Base-by-base conservation (phyloP, 2,797 vertebrate genomes). In the Coranthus polyacanthus region DNA sequence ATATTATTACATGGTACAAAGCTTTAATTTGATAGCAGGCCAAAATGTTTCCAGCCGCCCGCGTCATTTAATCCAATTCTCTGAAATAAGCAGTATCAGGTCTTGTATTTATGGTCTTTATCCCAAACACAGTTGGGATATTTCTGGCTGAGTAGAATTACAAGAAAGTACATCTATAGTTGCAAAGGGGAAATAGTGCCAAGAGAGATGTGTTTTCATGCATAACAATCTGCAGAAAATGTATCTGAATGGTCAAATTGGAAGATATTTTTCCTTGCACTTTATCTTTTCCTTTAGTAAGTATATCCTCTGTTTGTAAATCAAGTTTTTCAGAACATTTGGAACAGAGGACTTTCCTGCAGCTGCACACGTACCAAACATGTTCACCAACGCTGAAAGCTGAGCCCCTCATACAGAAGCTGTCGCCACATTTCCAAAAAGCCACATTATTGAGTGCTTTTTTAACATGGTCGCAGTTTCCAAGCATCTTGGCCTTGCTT, bases 391-490 rank as follows among this genome's bases (percentile, higher is more conserved):
- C 16, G 46, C 77, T 88, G 89, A 90, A 92, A 92, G 70, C 63
- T 18, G 85, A 92, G 74, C 84, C 57, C 60, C 79, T 82, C 56
- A 12, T 86, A 88, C 90, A 83, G 86, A 81, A 92, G 88, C 92
- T 92, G 89, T 90, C 87, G 83, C 90, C 90, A 92, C 89, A 87
- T 90, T 83, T 88, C 78, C 78, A 85, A 88, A 92, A 91, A 89
- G 79, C 81, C 85, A 86, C 89, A 84, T 93, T 92, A 94, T 92
- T 90, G 88, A 93, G 90, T 90, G 90, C 86, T 92, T 93, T 92
- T 91, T 86, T 92, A 94, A 93, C 91, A 90, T 91, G 88, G 86
- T 90, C 76, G 85, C 88, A 88, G 92, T 94, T 93, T 94, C 93
- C 92, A 94, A 90, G 89, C 91, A 78, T 86, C 86, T 92, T 92